A percentile compares a stretch with the other conserved stretches of the same genome.
Evolutionary conservation across 1,140 invertebrate species (phyloP).

Genomic region (Diploscapter pachys): DNA sequence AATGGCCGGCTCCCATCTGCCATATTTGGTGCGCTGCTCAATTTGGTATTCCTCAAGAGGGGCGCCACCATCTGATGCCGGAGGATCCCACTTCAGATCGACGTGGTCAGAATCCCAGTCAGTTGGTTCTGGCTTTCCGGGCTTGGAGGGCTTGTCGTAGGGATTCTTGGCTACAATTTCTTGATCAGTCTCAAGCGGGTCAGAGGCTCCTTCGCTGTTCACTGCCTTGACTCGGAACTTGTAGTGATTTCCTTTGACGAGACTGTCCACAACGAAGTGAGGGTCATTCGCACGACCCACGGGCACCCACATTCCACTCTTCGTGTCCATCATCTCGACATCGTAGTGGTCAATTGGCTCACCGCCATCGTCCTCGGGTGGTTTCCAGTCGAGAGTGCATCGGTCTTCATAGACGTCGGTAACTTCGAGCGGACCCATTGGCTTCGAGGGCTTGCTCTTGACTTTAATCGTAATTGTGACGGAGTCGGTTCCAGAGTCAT

Average conservation of each 20-base stretch:
- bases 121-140: slow-evolving; percentile 81
- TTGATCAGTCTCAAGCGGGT: slow-evolving; percentile 81
- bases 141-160: slow-evolving; percentile 74
- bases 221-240: slow-evolving; percentile 96
- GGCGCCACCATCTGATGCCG: slow-evolving; percentile 81
- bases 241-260: slow-evolving; percentile 67
- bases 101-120: slow-evolving; percentile 83
- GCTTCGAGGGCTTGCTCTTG: slow-evolving; percentile 68
- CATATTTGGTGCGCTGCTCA: slow-evolving; percentile 89
- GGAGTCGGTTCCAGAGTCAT: slow-evolving; percentile 49
- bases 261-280: slow-evolving; percentile 56
- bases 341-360: slow-evolving; percentile 70
- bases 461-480: slow-evolving; percentile 64
- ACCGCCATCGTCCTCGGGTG: slow-evolving; percentile 88
- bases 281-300: slow-evolving; percentile 48
- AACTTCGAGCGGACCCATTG: slow-evolving; percentile 76
- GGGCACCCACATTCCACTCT: slow-evolving; percentile 57
- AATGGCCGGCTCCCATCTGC: slow-evolving; percentile 85
- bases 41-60: slow-evolving; percentile 91
- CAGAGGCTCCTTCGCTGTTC: slow-evolving; percentile 88
- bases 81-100: slow-evolving; percentile 84
- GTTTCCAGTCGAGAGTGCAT: slow-evolving; percentile 89
- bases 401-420: slow-evolving; percentile 88
- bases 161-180: slow-evolving; percentile 92
- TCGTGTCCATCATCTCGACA: slow-evolving; percentile 53